phyloP scores from a whole-genome alignment of 1,140 invertebrate species.

The Philotrypesis tridentata region DNA sequence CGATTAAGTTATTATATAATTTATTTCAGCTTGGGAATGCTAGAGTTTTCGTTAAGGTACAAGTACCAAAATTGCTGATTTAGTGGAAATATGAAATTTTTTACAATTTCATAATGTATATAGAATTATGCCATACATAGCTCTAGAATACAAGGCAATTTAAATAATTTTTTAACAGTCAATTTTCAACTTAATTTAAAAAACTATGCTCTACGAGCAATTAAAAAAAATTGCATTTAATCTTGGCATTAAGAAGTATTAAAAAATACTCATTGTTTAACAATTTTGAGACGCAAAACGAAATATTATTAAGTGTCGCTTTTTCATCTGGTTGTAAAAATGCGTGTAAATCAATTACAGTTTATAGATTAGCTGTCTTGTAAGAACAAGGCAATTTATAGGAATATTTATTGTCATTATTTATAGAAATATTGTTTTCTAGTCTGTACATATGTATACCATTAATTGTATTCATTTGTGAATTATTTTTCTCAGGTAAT shows the following conservation, averaged over 20 bases:
- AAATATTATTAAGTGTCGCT: not conserved
- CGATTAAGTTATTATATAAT: not conserved
- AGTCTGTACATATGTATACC: not conserved
- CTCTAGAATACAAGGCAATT: not conserved
- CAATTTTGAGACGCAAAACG: not conserved
- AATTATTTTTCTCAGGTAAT: slow-evolving; percentile 6
- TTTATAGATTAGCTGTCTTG: not conserved
- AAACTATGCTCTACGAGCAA: not conserved
- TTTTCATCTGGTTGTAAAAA: slow-evolving; percentile 23
- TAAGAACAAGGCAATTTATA: not conserved
- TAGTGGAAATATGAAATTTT: slow-evolving; percentile 28
- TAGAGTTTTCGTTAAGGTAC: not conserved
- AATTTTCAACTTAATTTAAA: not conserved
- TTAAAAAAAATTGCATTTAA: not conserved
- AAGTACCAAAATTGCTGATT: not conserved
- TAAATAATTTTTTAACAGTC: not conserved
- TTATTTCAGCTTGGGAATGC: not conserved
- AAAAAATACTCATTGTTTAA: not conserved
- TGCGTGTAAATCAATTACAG: slow-evolving; percentile 3
- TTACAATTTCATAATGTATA: slow-evolving; percentile 19
- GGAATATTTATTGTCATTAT: slow-evolving; percentile 24
- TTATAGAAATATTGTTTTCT: slow-evolving; percentile 12
- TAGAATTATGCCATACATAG: not conserved
- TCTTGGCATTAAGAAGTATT: not conserved
- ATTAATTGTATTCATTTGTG: slow-evolving; percentile 28